Base-by-base conservation (phyloP, 1,140 invertebrate species). In the Saxidomus purpurata region DNA sequence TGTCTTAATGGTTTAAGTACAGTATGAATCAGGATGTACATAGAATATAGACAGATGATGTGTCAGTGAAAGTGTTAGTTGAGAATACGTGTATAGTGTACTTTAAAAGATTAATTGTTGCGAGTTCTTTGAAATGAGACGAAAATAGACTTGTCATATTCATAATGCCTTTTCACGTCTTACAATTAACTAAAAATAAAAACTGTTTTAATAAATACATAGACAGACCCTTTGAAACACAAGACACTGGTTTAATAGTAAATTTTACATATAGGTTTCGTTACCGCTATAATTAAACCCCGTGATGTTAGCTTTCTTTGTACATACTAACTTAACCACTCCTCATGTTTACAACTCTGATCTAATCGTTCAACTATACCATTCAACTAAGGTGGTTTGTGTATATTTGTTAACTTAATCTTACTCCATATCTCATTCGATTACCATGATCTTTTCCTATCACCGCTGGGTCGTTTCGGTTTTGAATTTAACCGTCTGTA, bases 381-480 rank as follows among this genome's bases (percentile, higher is more conserved):
- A 71, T 71, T 71, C 59, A 71, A 71, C 67, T 28, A 22, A 15
- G 67, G 34, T 71, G 67, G 31, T 71, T 36, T 71, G 17, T 71
- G 67, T 71, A 38, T 40, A 71, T 71, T 71, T 36, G 13, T 38
- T 0, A 15, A 40, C 28, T 38, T 71, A 71, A 71, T 71, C 67
- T 71, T 15, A 15, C 15, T 28, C 15, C 28, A 71, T 71, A 71
- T 71, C 67, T 71, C 8, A 71, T 22, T 71, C 17, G 67, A 71
- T 71, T 71, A 71, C 67, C 67, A 1, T 17, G 34, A 71, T 22
- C 59, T 6, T 43, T 63, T 38, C 11, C 67, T 34, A 17, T 19
- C 15, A 52, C 74, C 74, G 40, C 40, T 34, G 40, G 47, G 79
- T 81, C 84, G 49, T 87, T 87, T 77, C 67, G 84, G 71, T 71